phyloP scores from a whole-genome alignment of 1,140 invertebrate species.

The Cotesia glomerata region DNA sequence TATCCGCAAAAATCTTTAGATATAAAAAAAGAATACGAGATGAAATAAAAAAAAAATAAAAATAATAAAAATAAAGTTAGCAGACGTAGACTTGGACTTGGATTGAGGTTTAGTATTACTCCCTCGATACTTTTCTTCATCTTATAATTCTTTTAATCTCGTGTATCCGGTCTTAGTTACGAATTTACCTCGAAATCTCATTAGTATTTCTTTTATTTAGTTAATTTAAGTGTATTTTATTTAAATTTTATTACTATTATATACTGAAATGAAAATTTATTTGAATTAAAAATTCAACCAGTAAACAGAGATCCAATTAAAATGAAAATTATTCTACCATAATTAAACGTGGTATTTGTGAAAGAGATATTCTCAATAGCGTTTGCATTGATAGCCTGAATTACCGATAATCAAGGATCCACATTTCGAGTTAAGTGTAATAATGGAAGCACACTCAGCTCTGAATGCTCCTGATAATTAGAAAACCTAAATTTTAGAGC shows the following conservation, averaged over 20 bases:
- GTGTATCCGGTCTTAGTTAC: neutral
- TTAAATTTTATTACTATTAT: neutral
- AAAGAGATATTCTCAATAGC: neutral
- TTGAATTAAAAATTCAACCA: neutral
- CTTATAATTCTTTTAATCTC: neutral
- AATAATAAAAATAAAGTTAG: neutral
- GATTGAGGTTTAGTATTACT: slow-evolving; percentile 1
- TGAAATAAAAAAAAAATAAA: neutral
- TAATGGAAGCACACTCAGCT: slow-evolving; percentile 19
- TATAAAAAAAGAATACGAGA: slow-evolving; percentile 8
- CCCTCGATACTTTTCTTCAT: slow-evolving; percentile 4
- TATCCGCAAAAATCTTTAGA: slow-evolving; percentile 16
- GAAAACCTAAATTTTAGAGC: slow-evolving; percentile 4
- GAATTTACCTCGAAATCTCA: neutral
- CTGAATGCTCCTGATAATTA: slow-evolving; percentile 19
- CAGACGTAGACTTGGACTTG: neutral
- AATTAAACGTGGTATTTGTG: neutral
- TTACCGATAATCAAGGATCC: slow-evolving; percentile 14
- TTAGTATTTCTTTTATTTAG: neutral
- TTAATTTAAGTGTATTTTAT: neutral
- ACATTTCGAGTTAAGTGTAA: slow-evolving; percentile 15
- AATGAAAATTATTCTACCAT: neutral
- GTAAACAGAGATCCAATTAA: neutral
- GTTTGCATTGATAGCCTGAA: slow-evolving; percentile 7
- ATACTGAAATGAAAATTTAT: neutral